Evolutionary conservation across 2,797 vertebrate species (phyloP), one percentile per base, ranked within the genome.

Genomic region (Staurois parvus): DNA sequence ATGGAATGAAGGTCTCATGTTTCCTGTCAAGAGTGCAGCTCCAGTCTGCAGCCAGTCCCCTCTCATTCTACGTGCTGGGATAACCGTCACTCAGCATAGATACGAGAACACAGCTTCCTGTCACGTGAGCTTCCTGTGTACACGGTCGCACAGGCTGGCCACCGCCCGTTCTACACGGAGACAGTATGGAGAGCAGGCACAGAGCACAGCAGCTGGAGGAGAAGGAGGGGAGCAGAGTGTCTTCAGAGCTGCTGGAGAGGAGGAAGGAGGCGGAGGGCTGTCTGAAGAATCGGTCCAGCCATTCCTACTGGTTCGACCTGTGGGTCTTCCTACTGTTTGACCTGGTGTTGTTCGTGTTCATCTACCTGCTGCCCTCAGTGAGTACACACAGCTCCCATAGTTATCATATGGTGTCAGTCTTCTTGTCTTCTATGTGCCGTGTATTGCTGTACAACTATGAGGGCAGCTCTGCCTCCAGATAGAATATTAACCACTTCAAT

Each of bases 321-420:
- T 86, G 84, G 66, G 15, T 80, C 21, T 74, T 84, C 34, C 3
- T 81, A 48, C 74, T 86, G 9, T 86, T 86, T 78, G 85, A 86
- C 40, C 67, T 86, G 37, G 79, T 86, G 17, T 37, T 86, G 0
- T 62, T 86, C 24, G 34, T 66, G 21, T 73, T 81, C 21, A 42
- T 72, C 12, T 69, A 59, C 59, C 45, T 70, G 76, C 52, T 79
- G 17, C 48, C 80, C 37, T 75, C 17, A 70, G 73, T 56, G 62
- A n/a, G n/a, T n/a, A n/a, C n/a, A n/a, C n/a, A n/a, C n/a, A n/a
- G n/a, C n/a, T n/a, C n/a, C n/a, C n/a, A 3, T 37, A 8, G 37
- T 3, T 37, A 37, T 37, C 8, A 37, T 8, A n/a, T n/a, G n/a
- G n/a, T n/a, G n/a, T n/a, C n/a, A n/a, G n/a, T n/a, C n/a, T n/a